Conservation (phyloP, 2,797 vertebrate genomes). For the Coracias cyanogaster region DNA sequence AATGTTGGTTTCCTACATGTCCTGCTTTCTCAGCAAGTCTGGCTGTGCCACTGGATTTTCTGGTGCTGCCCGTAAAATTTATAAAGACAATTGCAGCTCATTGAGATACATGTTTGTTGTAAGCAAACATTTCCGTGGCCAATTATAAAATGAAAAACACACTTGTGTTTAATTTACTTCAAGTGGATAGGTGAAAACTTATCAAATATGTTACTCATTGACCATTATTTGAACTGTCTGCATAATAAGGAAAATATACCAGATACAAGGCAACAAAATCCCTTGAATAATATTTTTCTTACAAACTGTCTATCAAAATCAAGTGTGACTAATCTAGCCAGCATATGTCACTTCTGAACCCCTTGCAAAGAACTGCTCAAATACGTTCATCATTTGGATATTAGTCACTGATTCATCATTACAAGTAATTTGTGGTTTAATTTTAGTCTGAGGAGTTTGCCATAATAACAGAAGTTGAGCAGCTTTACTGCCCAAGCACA, state of each 20-base stretch:
- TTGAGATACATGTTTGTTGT: background rate
- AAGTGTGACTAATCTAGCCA: background rate
- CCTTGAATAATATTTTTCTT: background rate
- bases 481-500: background rate
- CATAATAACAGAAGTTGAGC: background rate
- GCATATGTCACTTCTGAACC: background rate
- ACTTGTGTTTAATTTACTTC: background rate
- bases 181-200: background rate
- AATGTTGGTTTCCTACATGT: background rate
- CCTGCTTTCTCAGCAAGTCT: background rate
- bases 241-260: background rate
- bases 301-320: background rate
- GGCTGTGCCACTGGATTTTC: background rate
- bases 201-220: background rate
- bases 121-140: background rate
- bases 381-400: background rate
- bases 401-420: background rate
- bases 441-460: slow-evolving; percentile 13
- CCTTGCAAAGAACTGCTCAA: background rate
- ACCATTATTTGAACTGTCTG: background rate
- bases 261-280: background rate
- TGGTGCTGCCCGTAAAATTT: background rate
- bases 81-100: background rate
- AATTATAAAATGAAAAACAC: background rate
- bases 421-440: background rate